These are phyloP conservation scores for Embidobia sp. DNA, from an alignment of 2,888 invertebrate species.

Conservation along the genomic window DNA sequence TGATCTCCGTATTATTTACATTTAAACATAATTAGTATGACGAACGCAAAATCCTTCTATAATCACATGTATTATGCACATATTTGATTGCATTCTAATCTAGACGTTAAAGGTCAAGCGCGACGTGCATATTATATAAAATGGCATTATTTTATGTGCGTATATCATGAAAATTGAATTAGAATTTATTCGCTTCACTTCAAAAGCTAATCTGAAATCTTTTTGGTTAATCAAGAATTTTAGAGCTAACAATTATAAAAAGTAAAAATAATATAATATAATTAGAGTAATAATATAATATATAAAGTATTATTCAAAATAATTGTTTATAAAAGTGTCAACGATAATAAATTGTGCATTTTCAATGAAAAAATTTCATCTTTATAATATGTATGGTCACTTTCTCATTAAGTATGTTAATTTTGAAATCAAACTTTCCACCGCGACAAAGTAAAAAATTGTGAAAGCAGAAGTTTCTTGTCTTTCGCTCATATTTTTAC, in stretches of 20 bases:
- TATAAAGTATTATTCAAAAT: no score
- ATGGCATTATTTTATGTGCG: not conserved
- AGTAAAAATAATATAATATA: no score
- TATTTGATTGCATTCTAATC: slow-evolving; percentile 35
- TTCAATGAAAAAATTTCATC: not conserved
- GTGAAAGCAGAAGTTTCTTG: slow-evolving; percentile 3
- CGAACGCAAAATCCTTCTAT: slow-evolving; percentile 2
- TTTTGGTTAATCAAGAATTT: no score
- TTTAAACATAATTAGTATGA: slow-evolving; percentile 6
- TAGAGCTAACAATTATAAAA: no score
- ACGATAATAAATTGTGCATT: no score
- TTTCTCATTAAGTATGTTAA: slow-evolving; percentile 27
- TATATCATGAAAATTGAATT: no score
- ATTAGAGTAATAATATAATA: no score
- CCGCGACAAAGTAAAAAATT: not conserved
- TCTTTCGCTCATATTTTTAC: not conserved
- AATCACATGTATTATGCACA: slow-evolving; percentile 12
- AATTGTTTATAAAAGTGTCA: no score
- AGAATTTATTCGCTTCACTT: no score
- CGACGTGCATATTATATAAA: not conserved
- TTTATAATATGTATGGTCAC: no score
- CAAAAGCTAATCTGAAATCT: no score
- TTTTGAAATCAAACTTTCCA: slow-evolving; percentile 13
- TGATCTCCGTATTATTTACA: no score
- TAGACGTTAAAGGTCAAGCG: slow-evolving; percentile 24